phyloP scores from a whole-genome alignment of 2,113 vertebrate genomes.

The Thalassarche chlororhynchos region DNA sequence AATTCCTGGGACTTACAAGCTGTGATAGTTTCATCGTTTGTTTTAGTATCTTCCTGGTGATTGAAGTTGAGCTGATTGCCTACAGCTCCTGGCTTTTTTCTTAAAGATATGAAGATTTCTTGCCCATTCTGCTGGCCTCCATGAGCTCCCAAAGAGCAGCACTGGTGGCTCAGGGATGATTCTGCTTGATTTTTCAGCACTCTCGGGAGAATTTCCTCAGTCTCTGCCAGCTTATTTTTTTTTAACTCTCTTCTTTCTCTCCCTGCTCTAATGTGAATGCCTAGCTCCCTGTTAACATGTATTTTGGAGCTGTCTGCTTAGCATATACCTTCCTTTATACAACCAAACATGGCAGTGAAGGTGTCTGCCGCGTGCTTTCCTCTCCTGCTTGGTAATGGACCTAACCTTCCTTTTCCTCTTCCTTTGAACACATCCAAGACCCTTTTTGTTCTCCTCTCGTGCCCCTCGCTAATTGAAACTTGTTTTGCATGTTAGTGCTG shows the following conservation, averaged over 20 bases:
- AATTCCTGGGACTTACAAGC: constrained; percentile 41
- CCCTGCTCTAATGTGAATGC: neutral
- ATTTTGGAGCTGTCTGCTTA: neutral
- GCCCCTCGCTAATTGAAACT: neutral
- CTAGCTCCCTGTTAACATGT: neutral
- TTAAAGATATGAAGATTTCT: constrained; percentile 42
- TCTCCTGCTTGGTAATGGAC: neutral
- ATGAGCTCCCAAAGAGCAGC: neutral
- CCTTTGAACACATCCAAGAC: neutral
- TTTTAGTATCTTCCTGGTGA: constrained; percentile 37
- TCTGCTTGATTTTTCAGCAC: neutral
- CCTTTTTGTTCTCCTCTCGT: neutral
- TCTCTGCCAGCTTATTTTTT: neutral
- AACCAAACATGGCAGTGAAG: neutral
- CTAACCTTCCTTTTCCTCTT: neutral
- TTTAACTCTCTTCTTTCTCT: neutral
- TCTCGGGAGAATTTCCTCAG: neutral
- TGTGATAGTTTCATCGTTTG: constrained; percentile 46
- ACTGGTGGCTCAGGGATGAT: neutral
- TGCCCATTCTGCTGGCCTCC: constrained; percentile 10
- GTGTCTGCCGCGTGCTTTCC: neutral
- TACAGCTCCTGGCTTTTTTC: neutral
- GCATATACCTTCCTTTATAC: neutral
- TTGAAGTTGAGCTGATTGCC: constrained; percentile 56
- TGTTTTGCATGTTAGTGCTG: neutral